Conservation (phyloP, 2,797 vertebrate species). For the Varecia variegata region DNA sequence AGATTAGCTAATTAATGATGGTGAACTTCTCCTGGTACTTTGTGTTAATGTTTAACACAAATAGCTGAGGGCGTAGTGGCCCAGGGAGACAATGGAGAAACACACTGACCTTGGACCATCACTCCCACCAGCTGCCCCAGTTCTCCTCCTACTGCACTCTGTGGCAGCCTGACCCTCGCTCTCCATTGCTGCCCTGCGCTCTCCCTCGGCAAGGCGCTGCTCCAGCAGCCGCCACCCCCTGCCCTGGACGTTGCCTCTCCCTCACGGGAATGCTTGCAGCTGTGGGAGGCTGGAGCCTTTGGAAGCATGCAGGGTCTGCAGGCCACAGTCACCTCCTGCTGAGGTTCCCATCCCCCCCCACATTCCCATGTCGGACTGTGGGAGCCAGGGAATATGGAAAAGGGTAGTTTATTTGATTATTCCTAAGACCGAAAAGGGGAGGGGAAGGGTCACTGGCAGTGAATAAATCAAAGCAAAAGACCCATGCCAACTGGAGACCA, state of each 20-base stretch:
- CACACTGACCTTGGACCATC: not conserved
- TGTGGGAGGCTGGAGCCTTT: not conserved
- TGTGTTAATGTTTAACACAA: conserved; percentile 54
- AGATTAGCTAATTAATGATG: conserved; percentile 57
- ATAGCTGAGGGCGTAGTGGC: not conserved
- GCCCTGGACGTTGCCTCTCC: not conserved
- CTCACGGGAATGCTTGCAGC: not conserved
- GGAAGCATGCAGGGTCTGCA: not conserved
- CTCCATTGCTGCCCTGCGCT: not conserved
- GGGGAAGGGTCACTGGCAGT: not conserved
- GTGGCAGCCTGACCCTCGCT: not conserved
- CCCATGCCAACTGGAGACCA: not conserved
- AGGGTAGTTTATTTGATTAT: not conserved
- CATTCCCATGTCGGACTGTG: not conserved
- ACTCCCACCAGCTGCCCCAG: not conserved
- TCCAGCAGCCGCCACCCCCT: not conserved
- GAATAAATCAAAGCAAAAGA: conserved; percentile 29
- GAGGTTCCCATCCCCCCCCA: not conserved
- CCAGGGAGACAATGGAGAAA: not conserved
- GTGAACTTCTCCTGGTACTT: not conserved
- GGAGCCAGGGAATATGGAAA: not conserved
- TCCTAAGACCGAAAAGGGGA: not conserved
- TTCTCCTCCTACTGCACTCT: not conserved
- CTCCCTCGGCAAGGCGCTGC: not conserved
- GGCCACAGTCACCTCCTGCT: not conserved